Evolutionary conservation across 2,797 vertebrate species (phyloP), one percentile per base, ranked within the genome.

Genomic region (Linurgus olivaceus): DNA sequence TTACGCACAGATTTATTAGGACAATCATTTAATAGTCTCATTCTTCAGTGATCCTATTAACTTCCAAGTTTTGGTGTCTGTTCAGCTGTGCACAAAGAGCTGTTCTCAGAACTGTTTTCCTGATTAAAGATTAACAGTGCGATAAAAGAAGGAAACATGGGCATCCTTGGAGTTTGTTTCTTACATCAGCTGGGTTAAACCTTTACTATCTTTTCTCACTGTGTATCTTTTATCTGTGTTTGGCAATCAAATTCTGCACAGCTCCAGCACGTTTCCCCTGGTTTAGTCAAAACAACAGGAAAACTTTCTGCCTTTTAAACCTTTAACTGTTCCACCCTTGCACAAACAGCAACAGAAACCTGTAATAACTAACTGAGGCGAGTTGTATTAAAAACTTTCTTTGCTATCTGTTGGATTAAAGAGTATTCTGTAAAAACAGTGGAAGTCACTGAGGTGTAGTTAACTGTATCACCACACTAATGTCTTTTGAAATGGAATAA

Each of bases 271-370:
- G 25, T 93, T 65, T 84, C 62, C 88, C 82, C 48, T 11, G 14
- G 68, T 48, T 96, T 54, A 92, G 95, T 92, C 76, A 93, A 93
- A 95, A 95, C 95, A 84, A 93, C 85, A 90, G 44, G 85, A 90
- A 87, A 96, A 88, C 93, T 82, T 94, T 97, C 89, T 89, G 96
- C 76, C 84, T 96, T 92, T 95, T 90, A 59, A 83, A 87, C 84
- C 92, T 58, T 58, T 86, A 87, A 79, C 48, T 91, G 80, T 86
- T 58, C 9, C 29, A 96, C 80, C 94, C 74, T 90, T 91, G 87
- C 76, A 93, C 52, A 79, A 88, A 76, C 71, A 90, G 76, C 82
- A 84, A 50, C 48, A 76, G 75, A 72, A 88, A 83, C 29, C 42
- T 88, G 76, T 81, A 94, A 91, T 91, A 61, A 35, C 84, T 93